Conservation (phyloP, 2,113 vertebrate genomes). For the Perca schrenkii region DNA sequence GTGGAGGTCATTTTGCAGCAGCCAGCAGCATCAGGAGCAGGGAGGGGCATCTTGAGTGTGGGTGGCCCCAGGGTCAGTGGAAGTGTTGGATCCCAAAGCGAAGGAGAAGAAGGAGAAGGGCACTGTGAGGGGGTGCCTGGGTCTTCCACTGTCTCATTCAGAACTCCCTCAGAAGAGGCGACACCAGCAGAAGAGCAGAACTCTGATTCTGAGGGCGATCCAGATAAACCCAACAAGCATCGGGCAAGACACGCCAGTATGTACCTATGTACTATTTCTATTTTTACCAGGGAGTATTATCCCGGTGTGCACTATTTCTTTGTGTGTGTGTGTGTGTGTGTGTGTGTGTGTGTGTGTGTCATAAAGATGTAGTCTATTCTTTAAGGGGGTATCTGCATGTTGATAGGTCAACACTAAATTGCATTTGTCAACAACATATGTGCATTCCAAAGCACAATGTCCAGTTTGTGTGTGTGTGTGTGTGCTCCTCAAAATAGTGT, state of each 20-base stretch:
- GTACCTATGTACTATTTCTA: slow-evolving; percentile 75
- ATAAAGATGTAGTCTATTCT: background rate
- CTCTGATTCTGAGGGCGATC: slow-evolving; percentile 88
- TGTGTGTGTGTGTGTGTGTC: background rate
- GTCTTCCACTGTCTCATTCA: slow-evolving; percentile 91
- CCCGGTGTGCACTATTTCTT: background rate
- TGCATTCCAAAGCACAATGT: slow-evolving; percentile 56
- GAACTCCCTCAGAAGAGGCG: slow-evolving; percentile 86
- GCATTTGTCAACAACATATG: slow-evolving; percentile 56
- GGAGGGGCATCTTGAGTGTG: slow-evolving; percentile 71
- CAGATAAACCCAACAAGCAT: slow-evolving; percentile 93
- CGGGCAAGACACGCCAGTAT: slow-evolving; percentile 94
- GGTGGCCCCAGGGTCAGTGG: slow-evolving; percentile 82
- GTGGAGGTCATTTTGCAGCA: slow-evolving; percentile 90
- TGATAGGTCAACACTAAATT: slow-evolving; percentile 36
- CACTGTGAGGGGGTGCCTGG: slow-evolving; percentile 86
- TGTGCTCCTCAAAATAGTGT: slow-evolving; percentile 71
- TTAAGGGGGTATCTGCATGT: slow-evolving; percentile 12
- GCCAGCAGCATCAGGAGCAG: slow-evolving; percentile 63
- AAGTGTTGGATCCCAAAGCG: slow-evolving; percentile 85
- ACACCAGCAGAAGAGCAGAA: slow-evolving; percentile 81
- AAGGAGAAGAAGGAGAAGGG: slow-evolving; percentile 86
- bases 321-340: background rate
- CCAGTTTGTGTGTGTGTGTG: slow-evolving; percentile 38
- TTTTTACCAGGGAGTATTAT: background rate